Evolutionary conservation across 2,797 vertebrate genomes (phyloP).

Genomic region (Xiphophorus birchmanni): DNA sequence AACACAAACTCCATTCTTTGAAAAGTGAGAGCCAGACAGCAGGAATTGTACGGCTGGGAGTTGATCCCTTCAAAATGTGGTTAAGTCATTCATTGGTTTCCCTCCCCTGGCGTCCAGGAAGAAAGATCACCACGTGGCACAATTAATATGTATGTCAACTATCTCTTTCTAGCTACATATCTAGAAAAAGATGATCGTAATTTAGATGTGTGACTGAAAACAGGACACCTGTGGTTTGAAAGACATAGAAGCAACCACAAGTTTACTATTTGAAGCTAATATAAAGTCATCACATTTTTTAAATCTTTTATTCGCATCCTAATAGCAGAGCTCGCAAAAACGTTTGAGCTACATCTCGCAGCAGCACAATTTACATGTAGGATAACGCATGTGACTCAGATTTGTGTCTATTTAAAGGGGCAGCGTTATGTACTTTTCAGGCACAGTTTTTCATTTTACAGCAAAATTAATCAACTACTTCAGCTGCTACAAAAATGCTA

Average conservation of each 20-base stretch:
- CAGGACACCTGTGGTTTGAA: background rate
- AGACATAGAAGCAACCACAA: background rate
- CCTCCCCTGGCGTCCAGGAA: slow-evolving; percentile 15
- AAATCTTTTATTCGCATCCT: background rate
- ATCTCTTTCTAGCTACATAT: background rate
- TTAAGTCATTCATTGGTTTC: slow-evolving; percentile 39
- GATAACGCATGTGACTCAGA: no score
- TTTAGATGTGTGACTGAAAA: background rate
- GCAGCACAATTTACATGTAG: no score
- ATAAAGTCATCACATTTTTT: background rate
- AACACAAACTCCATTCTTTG: slow-evolving; percentile 43
- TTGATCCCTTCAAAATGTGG: slow-evolving; percentile 27
- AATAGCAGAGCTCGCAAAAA: background rate
- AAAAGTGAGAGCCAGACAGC: slow-evolving; percentile 46
- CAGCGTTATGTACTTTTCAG: no score
- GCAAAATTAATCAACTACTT: no score
- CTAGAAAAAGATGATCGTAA: background rate
- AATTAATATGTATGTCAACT: slow-evolving; percentile 16
- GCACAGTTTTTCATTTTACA: no score
- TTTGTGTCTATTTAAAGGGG: no score
- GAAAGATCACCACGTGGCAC: background rate
- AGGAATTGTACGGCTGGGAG: slow-evolving; percentile 30
- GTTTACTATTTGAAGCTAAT: background rate
- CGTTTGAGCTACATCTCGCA: no score
- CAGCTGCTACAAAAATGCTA: no score